Base-by-base conservation (phyloP, 1,140 invertebrate genomes). In the Psix sp. region DNA sequence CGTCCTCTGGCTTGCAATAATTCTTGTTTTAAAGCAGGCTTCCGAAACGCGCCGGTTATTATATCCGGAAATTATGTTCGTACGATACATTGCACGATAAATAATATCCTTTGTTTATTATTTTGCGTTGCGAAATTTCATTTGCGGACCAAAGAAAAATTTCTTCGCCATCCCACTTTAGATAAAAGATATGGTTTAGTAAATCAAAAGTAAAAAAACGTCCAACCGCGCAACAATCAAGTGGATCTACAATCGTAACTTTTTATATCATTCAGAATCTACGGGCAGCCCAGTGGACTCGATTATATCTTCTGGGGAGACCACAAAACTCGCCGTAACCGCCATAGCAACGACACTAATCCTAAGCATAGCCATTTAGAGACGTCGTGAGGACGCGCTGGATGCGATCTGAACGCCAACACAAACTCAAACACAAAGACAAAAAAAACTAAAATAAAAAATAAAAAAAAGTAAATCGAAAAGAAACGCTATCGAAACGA, bases 201-300 rank as follows among this genome's bases (percentile, higher is more conserved):
- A 48, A 48, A 31, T 31, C 13, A 48, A 10, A 21, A 3, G 3
- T 14, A 24, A 20, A 45, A 45, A 45, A 36, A 24, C 21, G 26
- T 10, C 24, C 9, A n/a, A n/a, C 20, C 36, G 62, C 42, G 29
- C 9, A 15, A 13, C 46, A 57, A 46, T 46, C 48, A 71, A 48
- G 46, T 59, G 66, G 72, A 65, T 78, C 65, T 74, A 78, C 75
- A 78, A 74, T 76, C 73, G 75, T 63, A 74, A 75, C 73, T 81
- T 80, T 82, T 80, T 81, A 73, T 84, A 84, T 82, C 83, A 86
- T 87, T 84, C 78, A 87, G 86, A 86, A 81, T 82, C 85, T 80
- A 51, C 74, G 76, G 78, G 76, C 81, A 70, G 17, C 77, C 74
- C 76, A 77, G 63, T 79, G 83, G 84, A 86, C 80, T 70, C 77